Evolutionary conservation across 2,113 vertebrate species (phyloP).

Genomic region (Cyprinus carpio): DNA sequence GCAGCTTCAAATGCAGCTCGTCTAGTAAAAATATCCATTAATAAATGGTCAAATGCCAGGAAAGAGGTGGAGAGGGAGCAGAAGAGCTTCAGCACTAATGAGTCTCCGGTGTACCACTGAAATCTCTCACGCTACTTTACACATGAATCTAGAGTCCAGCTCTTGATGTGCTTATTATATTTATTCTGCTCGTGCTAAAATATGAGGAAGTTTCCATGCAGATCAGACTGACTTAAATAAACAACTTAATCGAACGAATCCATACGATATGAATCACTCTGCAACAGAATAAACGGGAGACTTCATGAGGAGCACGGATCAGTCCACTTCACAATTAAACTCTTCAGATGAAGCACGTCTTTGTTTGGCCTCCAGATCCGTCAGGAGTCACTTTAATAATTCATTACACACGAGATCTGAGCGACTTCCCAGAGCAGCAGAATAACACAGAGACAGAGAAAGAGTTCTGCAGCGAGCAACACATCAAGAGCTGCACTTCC

Average conservation of each 20-base stretch:
- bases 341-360: not conserved
- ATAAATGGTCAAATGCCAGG: not conserved
- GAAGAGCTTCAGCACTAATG: not conserved
- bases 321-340: not conserved
- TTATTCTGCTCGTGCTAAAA: not conserved
- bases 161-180: not conserved
- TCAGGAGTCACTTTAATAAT: constrained; percentile 39
- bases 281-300: not conserved
- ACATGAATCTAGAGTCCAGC: not conserved
- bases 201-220: not conserved
- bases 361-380: not conserved
- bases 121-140: not conserved
- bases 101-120: not conserved
- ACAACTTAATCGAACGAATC: not conserved
- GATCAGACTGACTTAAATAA: not conserved
- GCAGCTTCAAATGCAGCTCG: not conserved
- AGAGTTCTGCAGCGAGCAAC: constrained; percentile 20
- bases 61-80: not conserved
- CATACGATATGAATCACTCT: not conserved
- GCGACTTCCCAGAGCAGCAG: not conserved
- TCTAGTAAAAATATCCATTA: not conserved
- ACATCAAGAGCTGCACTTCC: constrained; percentile 18
- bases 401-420: constrained; percentile 43
- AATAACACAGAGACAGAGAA: constrained; percentile 29
- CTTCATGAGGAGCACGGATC: not conserved